Percentiles rank a stretch among this genome's conserved stretches.
Evolutionary conservation across 2,113 vertebrate species (phyloP).

Genomic region (Dasypus novemcinctus): DNA sequence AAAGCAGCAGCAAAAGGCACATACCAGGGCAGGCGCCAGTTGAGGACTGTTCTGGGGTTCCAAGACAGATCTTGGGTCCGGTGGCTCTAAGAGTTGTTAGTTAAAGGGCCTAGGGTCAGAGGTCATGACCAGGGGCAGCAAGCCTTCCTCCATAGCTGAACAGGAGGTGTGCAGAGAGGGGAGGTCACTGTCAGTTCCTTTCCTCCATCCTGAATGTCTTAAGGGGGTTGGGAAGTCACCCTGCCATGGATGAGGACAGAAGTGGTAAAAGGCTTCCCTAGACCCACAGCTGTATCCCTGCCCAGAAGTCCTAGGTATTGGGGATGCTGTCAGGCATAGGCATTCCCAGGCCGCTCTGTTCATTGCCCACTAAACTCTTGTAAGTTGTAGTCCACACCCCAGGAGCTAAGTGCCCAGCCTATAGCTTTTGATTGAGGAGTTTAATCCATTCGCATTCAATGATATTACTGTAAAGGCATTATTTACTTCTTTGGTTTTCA

Average conservation of each 20-base stretch:
- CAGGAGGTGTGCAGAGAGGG: constrained; percentile 44
- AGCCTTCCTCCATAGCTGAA: constrained; percentile 71
- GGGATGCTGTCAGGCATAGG: neutral
- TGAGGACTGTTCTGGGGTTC: constrained; percentile 86
- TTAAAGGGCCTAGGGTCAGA: constrained; percentile 81
- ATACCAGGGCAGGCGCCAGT: constrained; percentile 87
- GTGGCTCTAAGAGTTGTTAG: constrained; percentile 78
- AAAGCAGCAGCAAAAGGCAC: constrained; percentile 91
- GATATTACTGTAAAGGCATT: no score
- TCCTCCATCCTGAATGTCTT: constrained; percentile 49
- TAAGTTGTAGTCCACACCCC: constrained; percentile 46
- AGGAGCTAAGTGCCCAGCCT: constrained; percentile 40
- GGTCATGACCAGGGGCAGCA: constrained; percentile 75
- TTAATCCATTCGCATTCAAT: no score
- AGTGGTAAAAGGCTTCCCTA: constrained; percentile 55
- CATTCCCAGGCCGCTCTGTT: neutral
- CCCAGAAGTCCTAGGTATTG: constrained; percentile 30
- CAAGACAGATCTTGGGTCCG: constrained; percentile 83
- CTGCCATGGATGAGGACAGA: constrained; percentile 61
- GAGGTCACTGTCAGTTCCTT: constrained; percentile 20
- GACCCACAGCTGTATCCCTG: constrained; percentile 46
- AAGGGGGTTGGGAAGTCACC: constrained; percentile 44
- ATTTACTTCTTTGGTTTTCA: no score
- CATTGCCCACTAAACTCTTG: constrained; percentile 49
- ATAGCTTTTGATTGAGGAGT: no score